These are phyloP conservation scores for Achroia grisella DNA, from an alignment of 1,140 invertebrate species.

Conservation along the genomic window DNA sequence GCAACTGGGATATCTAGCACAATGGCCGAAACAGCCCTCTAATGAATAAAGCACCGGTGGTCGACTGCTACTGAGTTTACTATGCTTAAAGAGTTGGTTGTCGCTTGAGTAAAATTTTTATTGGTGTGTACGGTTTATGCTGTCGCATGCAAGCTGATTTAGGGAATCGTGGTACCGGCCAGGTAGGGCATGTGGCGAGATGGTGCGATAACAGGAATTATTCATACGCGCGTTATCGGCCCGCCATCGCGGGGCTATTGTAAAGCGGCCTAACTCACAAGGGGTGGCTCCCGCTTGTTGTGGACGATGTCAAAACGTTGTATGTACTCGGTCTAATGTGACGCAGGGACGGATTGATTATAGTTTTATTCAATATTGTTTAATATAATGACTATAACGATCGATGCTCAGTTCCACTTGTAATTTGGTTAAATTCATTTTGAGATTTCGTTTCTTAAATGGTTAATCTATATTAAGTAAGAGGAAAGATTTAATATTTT, in stretches of 20 bases:
- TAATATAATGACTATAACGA: slow-evolving; percentile 14
- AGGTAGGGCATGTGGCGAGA: slow-evolving; percentile 70
- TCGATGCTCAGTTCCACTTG: slow-evolving; percentile 8
- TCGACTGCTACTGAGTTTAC: slow-evolving; percentile 36
- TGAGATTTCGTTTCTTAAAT: too few relatives aligned
- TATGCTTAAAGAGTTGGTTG: slow-evolving; percentile 2
- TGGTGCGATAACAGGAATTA: slow-evolving; percentile 69
- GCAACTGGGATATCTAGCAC: slow-evolving; percentile 45
- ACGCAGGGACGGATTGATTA: slow-evolving; percentile 45
- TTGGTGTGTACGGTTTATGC: slow-evolving; percentile 17
- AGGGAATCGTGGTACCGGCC: slow-evolving; percentile 51
- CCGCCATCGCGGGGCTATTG: slow-evolving; percentile 60
- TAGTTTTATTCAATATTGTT: slow-evolving; percentile 42
- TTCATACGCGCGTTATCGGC: slow-evolving; percentile 66
- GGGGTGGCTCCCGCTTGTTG: slow-evolving; percentile 58
- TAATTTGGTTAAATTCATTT: neutral
- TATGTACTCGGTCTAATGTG: slow-evolving; percentile 49
- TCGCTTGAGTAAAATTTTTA: slow-evolving; percentile 9
- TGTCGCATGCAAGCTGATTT: slow-evolving; percentile 29
- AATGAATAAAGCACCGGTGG: slow-evolving; percentile 57
- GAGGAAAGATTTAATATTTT: too few relatives aligned
- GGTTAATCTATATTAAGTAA: too few relatives aligned
- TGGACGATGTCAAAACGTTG: slow-evolving; percentile 56
- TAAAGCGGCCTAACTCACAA: slow-evolving; percentile 44
- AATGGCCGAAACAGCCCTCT: slow-evolving; percentile 55